Base-by-base conservation (phyloP, 1,140 invertebrate species). In the Ostrea edulis region DNA sequence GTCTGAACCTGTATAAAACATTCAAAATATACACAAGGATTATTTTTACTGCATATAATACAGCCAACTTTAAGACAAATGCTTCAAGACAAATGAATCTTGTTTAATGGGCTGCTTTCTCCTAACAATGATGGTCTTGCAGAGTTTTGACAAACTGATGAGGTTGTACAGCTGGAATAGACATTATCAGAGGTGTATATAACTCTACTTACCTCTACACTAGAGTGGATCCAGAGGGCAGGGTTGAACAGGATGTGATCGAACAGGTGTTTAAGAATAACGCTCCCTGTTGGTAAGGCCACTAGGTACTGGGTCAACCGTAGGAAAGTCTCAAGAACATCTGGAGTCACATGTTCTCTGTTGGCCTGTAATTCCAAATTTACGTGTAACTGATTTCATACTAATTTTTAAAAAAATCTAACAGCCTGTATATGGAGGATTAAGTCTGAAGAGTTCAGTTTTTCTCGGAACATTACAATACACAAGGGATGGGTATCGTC, bases 231-330 rank as follows among this genome's bases (percentile, higher is more conserved):
- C 99, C 99, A 99, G 71, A 99, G 96, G 51, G 98, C 98, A 8
- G 99, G 98, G 96, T 99, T 99, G 96, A 99, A 99, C 54, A 99
- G 96, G 71, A 99, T 97, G 96, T 99, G 98, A 95, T 99, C 99
- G 96, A 99, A 96, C 91, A 99, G 96, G 97, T 99, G 98, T 96
- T 99, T 99, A 20, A 99, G 96, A 54, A 99, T 96, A 82, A 99
- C 96, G 94, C 99, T 98, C 90, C 98, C 98, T 95, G 98, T 98
- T 55, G 98, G 97, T 97, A 99, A 82, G 97, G 98, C 90, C 5
- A 99, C 98, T 89, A 99, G 96, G 95, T 99, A 98, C 95, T 99
- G 99, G 17, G 99, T 99, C 54, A 99, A 96, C 92, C 97, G 97
- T 71, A 99, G 96, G 95, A 99, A 99, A 17, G 98, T 98, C 20